phyloP scores from a whole-genome alignment of 2,113 vertebrate genomes.

The Micromys minutus region DNA sequence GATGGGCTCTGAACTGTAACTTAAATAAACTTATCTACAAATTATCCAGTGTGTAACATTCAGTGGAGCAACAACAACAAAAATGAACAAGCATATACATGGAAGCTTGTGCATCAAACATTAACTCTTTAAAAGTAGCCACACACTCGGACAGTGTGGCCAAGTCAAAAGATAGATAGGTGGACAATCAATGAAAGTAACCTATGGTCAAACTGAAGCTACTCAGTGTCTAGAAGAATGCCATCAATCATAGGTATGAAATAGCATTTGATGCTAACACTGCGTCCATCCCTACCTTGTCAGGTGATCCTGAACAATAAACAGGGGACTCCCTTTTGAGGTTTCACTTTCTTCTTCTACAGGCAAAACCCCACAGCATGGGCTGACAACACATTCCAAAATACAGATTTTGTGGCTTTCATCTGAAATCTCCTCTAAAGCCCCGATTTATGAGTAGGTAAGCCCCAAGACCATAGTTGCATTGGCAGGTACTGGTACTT shows the following conservation, averaged over 20 bases:
- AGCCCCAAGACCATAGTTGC: too few species aligned
- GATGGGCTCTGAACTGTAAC: neutral
- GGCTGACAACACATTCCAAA: neutral
- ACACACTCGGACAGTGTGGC: accelerated
- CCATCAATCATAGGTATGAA: neutral
- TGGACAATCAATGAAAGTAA: neutral
- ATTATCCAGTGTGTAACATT: neutral
- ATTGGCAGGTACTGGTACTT: neutral
- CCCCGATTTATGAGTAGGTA: neutral
- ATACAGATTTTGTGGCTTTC: neutral
- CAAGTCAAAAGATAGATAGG: neutral
- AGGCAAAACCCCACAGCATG: neutral
- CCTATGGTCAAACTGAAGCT: neutral
- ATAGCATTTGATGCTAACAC: neutral
- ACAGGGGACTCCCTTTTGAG: neutral
- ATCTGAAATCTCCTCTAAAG: neutral
- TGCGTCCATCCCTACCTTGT: too few species aligned
- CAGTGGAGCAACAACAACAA: neutral
- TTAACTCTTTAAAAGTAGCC: neutral
- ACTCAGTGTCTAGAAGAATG: neutral
- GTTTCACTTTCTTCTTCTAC: neutral
- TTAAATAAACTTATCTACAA: neutral
- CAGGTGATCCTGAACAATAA: neutral
- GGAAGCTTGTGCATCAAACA: neutral
- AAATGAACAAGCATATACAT: neutral